Evolutionary conservation across 1,140 invertebrate species (phyloP).

Genomic region (Camponotus pennsylvanicus): DNA sequence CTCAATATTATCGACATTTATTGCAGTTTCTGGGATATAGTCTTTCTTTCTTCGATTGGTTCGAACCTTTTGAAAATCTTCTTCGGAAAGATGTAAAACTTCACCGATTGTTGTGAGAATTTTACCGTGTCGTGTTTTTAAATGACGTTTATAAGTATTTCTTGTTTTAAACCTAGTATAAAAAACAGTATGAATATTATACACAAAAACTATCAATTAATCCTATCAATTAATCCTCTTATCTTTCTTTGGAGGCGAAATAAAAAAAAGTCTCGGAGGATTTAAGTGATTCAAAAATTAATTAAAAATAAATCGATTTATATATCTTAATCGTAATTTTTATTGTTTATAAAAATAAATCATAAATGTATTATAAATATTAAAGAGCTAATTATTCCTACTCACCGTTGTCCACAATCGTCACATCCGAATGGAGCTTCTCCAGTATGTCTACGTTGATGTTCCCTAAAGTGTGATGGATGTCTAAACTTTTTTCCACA

Average conservation of each 20-base stretch:
- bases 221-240: background rate
- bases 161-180: constrained; percentile 88
- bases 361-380: constrained; percentile 17
- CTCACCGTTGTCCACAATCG: constrained; percentile 88
- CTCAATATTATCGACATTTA: constrained; percentile 68
- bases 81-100: constrained; percentile 86
- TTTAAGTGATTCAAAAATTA: background rate
- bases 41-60: constrained; percentile 81
- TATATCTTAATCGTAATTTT: background rate
- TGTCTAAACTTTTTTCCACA: constrained; percentile 90
- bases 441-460: constrained; percentile 89
- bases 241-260: background rate
- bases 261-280: background rate
- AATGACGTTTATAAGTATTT: constrained; percentile 89
- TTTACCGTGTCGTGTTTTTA: constrained; percentile 89
- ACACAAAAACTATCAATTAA: background rate
- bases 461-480: constrained; percentile 90
- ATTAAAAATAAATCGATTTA: background rate
- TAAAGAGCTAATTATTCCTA: constrained; percentile 15
- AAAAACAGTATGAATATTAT: constrained; percentile 21
- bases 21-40: constrained; percentile 44
- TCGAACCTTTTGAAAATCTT: constrained; percentile 87
- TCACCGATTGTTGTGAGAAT: constrained; percentile 87
- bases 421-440: constrained; percentile 90
- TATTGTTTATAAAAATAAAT: constrained; percentile 5